These are phyloP conservation scores for Galerucella pusilla DNA, from an alignment of 2,888 invertebrate genomes.

Conservation along the genomic window DNA sequence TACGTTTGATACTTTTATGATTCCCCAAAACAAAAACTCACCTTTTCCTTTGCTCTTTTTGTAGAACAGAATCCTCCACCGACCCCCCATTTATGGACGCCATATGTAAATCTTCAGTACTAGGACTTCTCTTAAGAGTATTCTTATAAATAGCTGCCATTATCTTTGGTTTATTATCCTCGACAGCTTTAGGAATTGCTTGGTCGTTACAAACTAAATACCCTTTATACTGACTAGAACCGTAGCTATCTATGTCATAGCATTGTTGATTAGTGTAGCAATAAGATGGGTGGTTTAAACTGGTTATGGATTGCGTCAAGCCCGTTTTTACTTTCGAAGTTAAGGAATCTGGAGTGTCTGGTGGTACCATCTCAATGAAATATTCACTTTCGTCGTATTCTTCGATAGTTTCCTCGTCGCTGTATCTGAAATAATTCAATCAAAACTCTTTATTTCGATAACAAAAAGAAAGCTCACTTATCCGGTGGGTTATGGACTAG, in stretches of 20 bases:
- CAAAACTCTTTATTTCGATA: not conserved
- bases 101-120: constrained; percentile 49
- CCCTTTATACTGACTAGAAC: constrained; percentile 70
- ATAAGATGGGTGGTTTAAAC: constrained; percentile 81
- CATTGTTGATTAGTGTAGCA: constrained; percentile 84
- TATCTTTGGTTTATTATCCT: constrained; percentile 73
- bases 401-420: constrained; percentile 59
- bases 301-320: constrained; percentile 66
- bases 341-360: constrained; percentile 61
- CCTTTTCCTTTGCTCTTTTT: constrained; percentile 21
- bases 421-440: constrained; percentile 54
- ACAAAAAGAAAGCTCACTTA: constrained; percentile 52
- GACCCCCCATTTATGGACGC: constrained; percentile 58
- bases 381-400: constrained; percentile 59
- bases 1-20: too few species aligned
- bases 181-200: constrained; percentile 14
- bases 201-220: constrained; percentile 22
- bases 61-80: constrained; percentile 8
- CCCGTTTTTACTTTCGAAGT: constrained; percentile 60
- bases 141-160: constrained; percentile 78
- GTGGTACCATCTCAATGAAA: constrained; percentile 59
- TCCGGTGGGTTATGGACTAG: constrained; percentile 67
- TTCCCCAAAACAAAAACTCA: not conserved
- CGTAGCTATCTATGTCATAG: constrained; percentile 79
- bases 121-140: constrained; percentile 62